Evolutionary conservation across 2,797 vertebrate genomes (phyloP).

Genomic region (Luscinia luscinia): DNA sequence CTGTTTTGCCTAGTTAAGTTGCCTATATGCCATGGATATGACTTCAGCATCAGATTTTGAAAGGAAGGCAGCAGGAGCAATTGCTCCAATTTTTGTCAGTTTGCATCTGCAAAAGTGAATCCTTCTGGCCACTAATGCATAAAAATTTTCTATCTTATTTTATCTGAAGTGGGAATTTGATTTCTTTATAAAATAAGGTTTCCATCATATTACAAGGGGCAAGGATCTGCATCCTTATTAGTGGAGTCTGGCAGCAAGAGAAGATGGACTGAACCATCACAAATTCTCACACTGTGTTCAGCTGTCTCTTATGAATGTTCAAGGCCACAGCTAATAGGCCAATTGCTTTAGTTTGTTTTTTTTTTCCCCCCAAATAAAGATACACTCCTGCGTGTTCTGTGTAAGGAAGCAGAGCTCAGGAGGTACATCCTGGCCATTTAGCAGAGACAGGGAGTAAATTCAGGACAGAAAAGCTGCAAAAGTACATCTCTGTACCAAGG

Average conservation of each 20-base stretch:
- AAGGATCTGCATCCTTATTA: not conserved
- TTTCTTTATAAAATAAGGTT: conserved; percentile 56
- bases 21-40: not conserved
- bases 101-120: not conserved
- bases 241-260: not conserved
- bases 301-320: not conserved
- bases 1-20: conserved; percentile 35
- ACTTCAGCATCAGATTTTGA: not conserved
- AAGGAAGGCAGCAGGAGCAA: not conserved
- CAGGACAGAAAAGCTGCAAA: not conserved
- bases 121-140: not conserved
- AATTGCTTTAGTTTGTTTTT: not conserved
- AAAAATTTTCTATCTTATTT: conserved; percentile 15
- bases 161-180: conserved; percentile 39
- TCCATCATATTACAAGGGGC: conserved; percentile 2
- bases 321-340: not conserved
- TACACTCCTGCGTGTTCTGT: not conserved
- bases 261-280: not conserved
- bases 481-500: not conserved
- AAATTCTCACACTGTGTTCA: not conserved
- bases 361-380: not conserved
- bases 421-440: not conserved
- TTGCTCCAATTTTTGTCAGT: not conserved
- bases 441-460: not conserved
- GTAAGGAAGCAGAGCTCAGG: not conserved